Base-by-base conservation (phyloP, 2,888 invertebrate species). In the Lycophotia porphyrea region DNA sequence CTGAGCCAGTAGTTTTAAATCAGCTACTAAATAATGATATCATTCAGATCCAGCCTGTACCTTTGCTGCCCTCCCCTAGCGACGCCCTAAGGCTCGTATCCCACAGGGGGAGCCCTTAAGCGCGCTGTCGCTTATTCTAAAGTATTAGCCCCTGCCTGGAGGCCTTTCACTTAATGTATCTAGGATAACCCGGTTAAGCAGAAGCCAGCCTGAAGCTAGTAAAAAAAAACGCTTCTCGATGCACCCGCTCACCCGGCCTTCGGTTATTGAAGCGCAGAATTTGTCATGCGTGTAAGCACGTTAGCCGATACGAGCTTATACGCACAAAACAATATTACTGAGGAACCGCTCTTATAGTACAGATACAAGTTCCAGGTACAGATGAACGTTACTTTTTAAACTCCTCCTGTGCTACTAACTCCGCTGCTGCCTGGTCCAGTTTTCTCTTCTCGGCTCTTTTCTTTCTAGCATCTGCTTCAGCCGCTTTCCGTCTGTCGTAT, bases 401-500 rank as follows among this genome's bases (percentile, higher is more conserved):
- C 13, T 93, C 95, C 66, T 93, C 93, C 70, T 93, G 87, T 0
- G 93, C 94, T 0, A 94, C 95, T 8, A 88, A 44, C 78, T 95
- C 95, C 0, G 93, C 94, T 0, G 88, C 95, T 61, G 84, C 88
- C 65, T 94, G 94, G 63, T 94, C 93, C 64, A 88, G 88, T 49
- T 86, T 92, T 69, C 87, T 95, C 88, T 93, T 95, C 84, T 94
- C 93, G 72, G 93, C 93, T 82, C 91, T 93, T 83, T 83, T 92
- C 60, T 87, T 90, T 71, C 91, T 94, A 0, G 93, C 93, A 60
- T 95, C 93, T 13, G 92, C 93, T 88, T 93, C 95, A 36, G 92
- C 95, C 61, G 90, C 93, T 84, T 95, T 96, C 79, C 84, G 93
- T 80, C 88, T 94, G 42, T 92, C 94, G 87, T 97, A 97, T 42